A percentile compares a stretch with the other conserved stretches of the same genome.
These are phyloP conservation scores for Popillia japonica DNA, from an alignment of 1,140 invertebrate species.

Conservation along the genomic window DNA sequence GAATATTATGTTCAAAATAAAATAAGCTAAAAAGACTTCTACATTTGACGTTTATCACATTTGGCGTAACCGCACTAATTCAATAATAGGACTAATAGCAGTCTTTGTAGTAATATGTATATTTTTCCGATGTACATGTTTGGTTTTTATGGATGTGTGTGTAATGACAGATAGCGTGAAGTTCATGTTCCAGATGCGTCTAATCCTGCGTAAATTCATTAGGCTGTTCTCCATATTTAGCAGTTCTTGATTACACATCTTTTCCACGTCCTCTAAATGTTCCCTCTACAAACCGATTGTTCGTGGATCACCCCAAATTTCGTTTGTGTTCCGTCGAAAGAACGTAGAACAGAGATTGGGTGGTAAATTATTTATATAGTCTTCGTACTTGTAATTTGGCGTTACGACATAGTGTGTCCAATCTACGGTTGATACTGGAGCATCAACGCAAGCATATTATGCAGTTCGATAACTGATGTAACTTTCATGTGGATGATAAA, in stretches of 20 bases:
- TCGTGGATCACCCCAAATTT: neutral
- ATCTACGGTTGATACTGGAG: neutral
- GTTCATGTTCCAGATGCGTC: constrained; percentile 21
- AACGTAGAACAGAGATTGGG: constrained; percentile 17
- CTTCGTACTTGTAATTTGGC: constrained; percentile 30
- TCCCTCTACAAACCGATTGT: constrained; percentile 1
- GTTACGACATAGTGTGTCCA: constrained; percentile 24
- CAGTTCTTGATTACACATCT: constrained; percentile 35
- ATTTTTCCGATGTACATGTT: neutral
- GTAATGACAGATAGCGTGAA: neutral
- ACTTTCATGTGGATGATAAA: neutral
- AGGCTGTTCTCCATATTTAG: constrained; percentile 27
- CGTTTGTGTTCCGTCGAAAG: neutral
- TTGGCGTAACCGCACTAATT: no score
- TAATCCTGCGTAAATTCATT: constrained; percentile 18
- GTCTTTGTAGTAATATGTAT: neutral
- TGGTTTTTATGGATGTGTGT: neutral
- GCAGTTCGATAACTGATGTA: neutral
- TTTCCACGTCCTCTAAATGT: constrained; percentile 34
- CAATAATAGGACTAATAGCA: no score
- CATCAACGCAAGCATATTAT: neutral
- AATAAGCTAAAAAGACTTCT: no score
- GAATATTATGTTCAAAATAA: no score
- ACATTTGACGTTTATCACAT: no score
- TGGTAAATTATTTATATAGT: constrained; percentile 9